A percentile compares a stretch with the other conserved stretches of the same genome.
Conservation (phyloP, 37 sponge, comb jelly and placozoan genomes). For the Chondrilla cf. caribensis region DNA sequence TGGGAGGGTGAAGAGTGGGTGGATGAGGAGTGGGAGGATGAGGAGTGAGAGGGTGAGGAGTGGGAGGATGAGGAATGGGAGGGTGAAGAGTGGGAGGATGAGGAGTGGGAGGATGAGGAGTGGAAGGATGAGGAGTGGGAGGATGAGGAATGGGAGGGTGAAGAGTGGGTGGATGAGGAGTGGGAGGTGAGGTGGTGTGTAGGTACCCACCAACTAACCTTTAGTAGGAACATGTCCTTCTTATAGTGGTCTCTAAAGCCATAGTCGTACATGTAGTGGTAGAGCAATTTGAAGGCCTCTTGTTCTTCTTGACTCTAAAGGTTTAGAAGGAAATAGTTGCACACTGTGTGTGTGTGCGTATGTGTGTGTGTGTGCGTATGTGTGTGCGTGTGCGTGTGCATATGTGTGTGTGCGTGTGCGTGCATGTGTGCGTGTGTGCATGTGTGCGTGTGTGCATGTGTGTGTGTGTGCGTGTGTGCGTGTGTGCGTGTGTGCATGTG, state of each 20-base stretch:
- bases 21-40: no score
- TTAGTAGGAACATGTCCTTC: slow-evolving; percentile 49
- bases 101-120: no score
- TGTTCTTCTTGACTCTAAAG: slow-evolving; percentile 53
- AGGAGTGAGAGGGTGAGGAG: no score
- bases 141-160: no score
- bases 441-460: neutral
- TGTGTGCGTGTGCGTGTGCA: slow-evolving; percentile 15
- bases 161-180: no score
- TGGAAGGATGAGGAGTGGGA: no score
- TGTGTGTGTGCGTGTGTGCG: no score
- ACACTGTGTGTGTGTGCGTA: slow-evolving; percentile 2
- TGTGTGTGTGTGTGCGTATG: slow-evolving; percentile 3
- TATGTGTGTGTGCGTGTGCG: neutral
- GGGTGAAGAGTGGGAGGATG: no score
- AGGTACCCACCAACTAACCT: slow-evolving; percentile 45
- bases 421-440: neutral
- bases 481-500: no score
- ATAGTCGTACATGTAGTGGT: slow-evolving; percentile 57
- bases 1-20: no score
- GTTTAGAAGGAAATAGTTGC: neutral
- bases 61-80: no score
- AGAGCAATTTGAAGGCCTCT: slow-evolving; percentile 53
- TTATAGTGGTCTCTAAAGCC: slow-evolving; percentile 59
- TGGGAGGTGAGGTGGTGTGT: no score